Percentiles rank a stretch among this genome's conserved stretches.
These are phyloP conservation scores for Anoncus sp. DNA, from an alignment of 2,888 invertebrate genomes.

Conservation along the genomic window DNA sequence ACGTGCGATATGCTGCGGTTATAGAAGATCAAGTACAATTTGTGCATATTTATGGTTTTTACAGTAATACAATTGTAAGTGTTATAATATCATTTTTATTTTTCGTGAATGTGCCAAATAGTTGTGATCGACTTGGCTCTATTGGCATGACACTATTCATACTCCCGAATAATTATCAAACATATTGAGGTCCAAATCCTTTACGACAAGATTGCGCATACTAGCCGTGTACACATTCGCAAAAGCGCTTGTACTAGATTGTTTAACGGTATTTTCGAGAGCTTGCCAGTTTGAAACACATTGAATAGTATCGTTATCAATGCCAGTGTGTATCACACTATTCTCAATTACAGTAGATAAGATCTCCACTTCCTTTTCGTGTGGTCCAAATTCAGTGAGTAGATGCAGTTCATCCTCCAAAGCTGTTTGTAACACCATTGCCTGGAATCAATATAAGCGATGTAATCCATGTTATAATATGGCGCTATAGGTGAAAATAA, in stretches of 20 bases:
- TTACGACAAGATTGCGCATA: background rate
- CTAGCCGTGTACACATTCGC: background rate
- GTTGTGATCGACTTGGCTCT: too few species aligned
- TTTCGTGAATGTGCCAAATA: too few species aligned
- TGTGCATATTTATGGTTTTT: too few species aligned
- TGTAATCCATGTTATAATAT: background rate
- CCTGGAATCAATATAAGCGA: constrained; percentile 10
- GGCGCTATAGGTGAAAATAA: too few species aligned
- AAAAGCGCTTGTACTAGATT: background rate
- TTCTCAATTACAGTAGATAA: constrained; percentile 5
- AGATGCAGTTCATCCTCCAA: constrained; percentile 35
- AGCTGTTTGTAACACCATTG: constrained; percentile 23
- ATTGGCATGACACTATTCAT: too few species aligned
- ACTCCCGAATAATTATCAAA: too few species aligned
- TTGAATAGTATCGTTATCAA: background rate
- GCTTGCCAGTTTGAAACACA: constrained; percentile 4
- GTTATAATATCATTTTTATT: too few species aligned
- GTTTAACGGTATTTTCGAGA: constrained; percentile 11
- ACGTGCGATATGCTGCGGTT: too few species aligned
- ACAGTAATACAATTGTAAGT: too few species aligned
- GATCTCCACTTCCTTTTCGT: constrained; percentile 17
- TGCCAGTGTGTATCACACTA: background rate
- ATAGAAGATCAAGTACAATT: too few species aligned
- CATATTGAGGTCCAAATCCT: background rate
- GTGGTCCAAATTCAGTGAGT: constrained; percentile 1